Percentiles rank a stretch among this genome's conserved stretches.
These are phyloP conservation scores for Coelopa pilipes DNA, from an alignment of 2,888 invertebrate species.

Conservation along the genomic window DNA sequence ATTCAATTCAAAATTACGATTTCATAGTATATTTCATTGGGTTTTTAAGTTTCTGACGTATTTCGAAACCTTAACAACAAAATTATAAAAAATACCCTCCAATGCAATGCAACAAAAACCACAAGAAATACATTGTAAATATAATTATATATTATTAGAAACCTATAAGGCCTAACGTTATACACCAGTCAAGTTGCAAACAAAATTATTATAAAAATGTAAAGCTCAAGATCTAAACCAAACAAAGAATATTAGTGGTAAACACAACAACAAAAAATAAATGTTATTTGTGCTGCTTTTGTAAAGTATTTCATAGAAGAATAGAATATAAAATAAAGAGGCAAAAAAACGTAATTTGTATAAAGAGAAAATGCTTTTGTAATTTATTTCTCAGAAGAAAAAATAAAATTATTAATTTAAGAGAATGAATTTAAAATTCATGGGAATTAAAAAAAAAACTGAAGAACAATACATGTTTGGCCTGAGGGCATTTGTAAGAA, in stretches of 20 bases:
- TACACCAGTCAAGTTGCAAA: too few relatives aligned
- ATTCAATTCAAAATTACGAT: slow-evolving; percentile 48
- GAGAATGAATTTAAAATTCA: slow-evolving; percentile 34
- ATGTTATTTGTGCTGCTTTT: slow-evolving; percentile 49
- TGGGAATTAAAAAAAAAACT: slow-evolving; percentile 29
- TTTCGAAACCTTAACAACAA: too few relatives aligned
- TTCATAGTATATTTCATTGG: slow-evolving; percentile 40
- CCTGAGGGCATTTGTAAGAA: slow-evolving; percentile 36
- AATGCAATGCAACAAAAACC: slow-evolving; percentile 34
- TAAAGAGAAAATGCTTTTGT: slow-evolving; percentile 56
- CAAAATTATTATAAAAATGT: neutral
- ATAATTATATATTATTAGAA: neutral
- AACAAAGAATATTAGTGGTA: slow-evolving; percentile 24
- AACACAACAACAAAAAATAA: neutral
- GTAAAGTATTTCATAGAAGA: slow-evolving; percentile 54
- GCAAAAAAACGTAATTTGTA: slow-evolving; percentile 37
- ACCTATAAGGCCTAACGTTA: too few relatives aligned
- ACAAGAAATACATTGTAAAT: slow-evolving; percentile 14
- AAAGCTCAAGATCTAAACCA: slow-evolving; percentile 15
- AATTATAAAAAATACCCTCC: slow-evolving; percentile 47
- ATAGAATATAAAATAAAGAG: slow-evolving; percentile 21
- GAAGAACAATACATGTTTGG: slow-evolving; percentile 25
- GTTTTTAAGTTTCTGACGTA: too few relatives aligned
- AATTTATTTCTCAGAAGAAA: slow-evolving; percentile 57
- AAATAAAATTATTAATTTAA: slow-evolving; percentile 38